A percentile compares a stretch with the other conserved stretches of the same genome.
phyloP scores from a whole-genome alignment of 2,797 vertebrate genomes.

The Phrynocephalus forsythii region DNA sequence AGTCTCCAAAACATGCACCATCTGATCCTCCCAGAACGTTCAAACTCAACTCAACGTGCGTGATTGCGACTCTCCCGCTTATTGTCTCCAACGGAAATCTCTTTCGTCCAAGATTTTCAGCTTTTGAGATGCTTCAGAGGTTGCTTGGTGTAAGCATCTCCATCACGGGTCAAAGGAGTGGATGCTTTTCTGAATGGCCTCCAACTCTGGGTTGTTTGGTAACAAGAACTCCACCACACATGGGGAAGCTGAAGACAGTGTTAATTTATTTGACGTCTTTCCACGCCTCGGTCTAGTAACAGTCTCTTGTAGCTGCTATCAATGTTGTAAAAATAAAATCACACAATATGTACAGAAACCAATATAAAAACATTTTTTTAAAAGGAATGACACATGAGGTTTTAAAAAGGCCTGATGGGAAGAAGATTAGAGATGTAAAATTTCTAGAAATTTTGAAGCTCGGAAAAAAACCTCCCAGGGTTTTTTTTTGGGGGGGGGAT shows the following conservation, averaged over 20 bases:
- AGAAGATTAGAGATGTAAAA: too few relatives aligned
- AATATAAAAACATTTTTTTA: not conserved
- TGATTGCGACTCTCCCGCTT: not conserved
- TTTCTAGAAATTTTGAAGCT: too few relatives aligned
- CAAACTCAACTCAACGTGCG: not conserved
- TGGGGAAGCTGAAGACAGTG: not conserved
- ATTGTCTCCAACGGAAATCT: not conserved
- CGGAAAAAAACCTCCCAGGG: too few relatives aligned
- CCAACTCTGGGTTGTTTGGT: not conserved
- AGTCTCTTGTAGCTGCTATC: not conserved
- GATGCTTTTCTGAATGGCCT: not conserved
- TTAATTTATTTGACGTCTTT: not conserved
- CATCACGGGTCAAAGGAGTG: too few relatives aligned
- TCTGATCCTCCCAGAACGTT: not conserved
- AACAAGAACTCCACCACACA: not conserved
- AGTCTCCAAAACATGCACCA: too few relatives aligned
- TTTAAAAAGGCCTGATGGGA: not conserved
- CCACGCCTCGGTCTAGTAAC: not conserved
- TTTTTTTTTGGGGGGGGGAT: too few relatives aligned
- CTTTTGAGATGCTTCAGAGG: not conserved
- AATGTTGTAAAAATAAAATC: not conserved
- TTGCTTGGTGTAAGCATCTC: too few relatives aligned
- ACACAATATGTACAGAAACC: not conserved
- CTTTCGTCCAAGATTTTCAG: not conserved
- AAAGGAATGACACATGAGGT: not conserved